A percentile compares a stretch with the other conserved stretches of the same genome.
Conservation (phyloP, 2,888 invertebrate genomes). For the Drosophila cracens region DNA sequence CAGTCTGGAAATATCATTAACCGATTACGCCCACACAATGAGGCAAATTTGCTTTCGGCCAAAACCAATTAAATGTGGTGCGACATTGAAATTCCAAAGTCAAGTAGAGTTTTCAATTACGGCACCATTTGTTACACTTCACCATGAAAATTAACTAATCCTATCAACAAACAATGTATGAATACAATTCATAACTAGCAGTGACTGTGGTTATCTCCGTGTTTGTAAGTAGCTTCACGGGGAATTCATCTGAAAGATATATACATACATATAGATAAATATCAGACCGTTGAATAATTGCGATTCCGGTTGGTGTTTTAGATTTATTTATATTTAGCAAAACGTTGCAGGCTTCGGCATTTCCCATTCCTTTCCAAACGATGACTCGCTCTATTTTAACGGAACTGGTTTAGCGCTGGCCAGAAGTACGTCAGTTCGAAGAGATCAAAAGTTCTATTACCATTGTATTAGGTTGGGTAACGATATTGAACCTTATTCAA, state of each 20-base stretch:
- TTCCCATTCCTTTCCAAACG: conserved; percentile 47
- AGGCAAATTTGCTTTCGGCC: conserved; percentile 28
- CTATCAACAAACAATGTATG: conserved; percentile 59
- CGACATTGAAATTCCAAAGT: conserved; percentile 78
- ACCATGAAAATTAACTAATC: conserved; percentile 59
- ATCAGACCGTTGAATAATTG: conserved; percentile 25
- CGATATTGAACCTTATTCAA: conserved; percentile 30
- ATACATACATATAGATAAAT: background rate
- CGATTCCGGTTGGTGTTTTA: conserved; percentile 57
- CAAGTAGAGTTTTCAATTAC: conserved; percentile 61
- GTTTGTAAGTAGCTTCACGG: conserved; percentile 24
- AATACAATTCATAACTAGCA: conserved; percentile 9
- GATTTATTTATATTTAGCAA: conserved; percentile 27
- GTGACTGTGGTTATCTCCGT: conserved; percentile 21
- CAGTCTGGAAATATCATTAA: conserved; percentile 43
- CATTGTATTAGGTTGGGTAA: conserved; percentile 46
- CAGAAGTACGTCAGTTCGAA: conserved; percentile 66
- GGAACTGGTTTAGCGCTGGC: conserved; percentile 59
- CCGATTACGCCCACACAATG: conserved; percentile 51
- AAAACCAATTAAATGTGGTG: conserved; percentile 57
- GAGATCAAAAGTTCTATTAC: conserved; percentile 53
- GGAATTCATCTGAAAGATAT: conserved; percentile 13
- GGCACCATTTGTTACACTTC: conserved; percentile 63
- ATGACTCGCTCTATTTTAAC: conserved; percentile 43
- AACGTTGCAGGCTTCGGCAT: conserved; percentile 53